Conservation (phyloP, 1,140 invertebrate genomes). For the Ostrea edulis region DNA sequence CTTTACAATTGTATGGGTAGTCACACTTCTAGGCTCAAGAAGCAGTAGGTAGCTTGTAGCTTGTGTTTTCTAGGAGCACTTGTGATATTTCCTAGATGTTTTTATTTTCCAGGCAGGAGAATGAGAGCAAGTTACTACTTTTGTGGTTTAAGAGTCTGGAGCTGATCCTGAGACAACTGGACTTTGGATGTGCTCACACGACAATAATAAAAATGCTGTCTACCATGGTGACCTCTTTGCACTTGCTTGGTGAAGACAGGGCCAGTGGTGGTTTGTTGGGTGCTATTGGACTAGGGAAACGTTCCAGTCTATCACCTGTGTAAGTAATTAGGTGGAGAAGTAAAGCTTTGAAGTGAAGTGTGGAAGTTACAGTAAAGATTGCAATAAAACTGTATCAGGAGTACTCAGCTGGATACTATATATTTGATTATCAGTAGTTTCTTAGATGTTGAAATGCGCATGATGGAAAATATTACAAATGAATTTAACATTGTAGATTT, state of each 20-base stretch:
- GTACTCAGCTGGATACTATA: no score
- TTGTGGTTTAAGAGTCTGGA: slow-evolving; percentile 83
- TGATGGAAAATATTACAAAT: background rate
- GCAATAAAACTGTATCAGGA: background rate
- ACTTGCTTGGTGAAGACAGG: slow-evolving; percentile 82
- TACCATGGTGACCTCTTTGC: slow-evolving; percentile 80
- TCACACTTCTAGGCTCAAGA: no score
- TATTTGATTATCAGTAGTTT: background rate
- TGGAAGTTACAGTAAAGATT: background rate
- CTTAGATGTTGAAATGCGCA: background rate
- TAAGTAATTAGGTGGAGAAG: slow-evolving; percentile 66
- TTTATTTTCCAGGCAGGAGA: slow-evolving; percentile 79
- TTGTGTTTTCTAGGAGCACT: no score
- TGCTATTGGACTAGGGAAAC: slow-evolving; percentile 84
- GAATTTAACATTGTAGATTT: slow-evolving; percentile 56
- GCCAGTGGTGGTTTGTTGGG: slow-evolving; percentile 83
- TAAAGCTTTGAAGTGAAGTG: background rate
- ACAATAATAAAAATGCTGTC: slow-evolving; percentile 80
- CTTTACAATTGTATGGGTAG: no score
- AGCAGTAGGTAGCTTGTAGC: no score
- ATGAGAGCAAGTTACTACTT: slow-evolving; percentile 83
- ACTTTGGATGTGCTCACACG: slow-evolving; percentile 76
- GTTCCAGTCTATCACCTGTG: slow-evolving; percentile 82
- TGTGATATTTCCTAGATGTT: no score
- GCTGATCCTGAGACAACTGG: slow-evolving; percentile 80